Evolutionary conservation across 2,888 invertebrate species (phyloP), one percentile per base, ranked within the genome.

Genomic region (Agrotis clavis): DNA sequence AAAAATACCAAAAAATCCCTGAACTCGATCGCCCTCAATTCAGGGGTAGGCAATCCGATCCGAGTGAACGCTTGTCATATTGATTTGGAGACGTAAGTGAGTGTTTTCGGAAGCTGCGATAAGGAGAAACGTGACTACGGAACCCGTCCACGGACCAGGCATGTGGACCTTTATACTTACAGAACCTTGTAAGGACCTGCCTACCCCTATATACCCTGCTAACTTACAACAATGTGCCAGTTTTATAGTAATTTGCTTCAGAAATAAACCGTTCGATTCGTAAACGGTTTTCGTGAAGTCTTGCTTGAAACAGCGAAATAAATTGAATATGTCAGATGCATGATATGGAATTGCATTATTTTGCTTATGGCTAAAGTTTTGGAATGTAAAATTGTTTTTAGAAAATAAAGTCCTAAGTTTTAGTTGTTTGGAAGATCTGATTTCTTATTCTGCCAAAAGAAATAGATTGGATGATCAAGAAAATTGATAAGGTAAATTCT

Each of bases 71-170:
- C 91, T 92, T 90, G 91, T 92, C 91, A 93, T 94, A 94, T 95
- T 94, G 93, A 94, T 92, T 93, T 91, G 93, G 90, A 89, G 89
- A 87, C 86, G 87, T 86, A 90, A 93, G 92, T 93, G 94, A 93
- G 93, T 94, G 94, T 94, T 94, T 93, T 93, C 91, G 90, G 90
- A 91, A 91, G 90, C 88, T 89, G 87, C 90, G 94, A 94, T 95
- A 94, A 93, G 92, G 83, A 82, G 89, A 81, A 90, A 94, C 94
- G 95, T 95, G 94, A 91, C 94, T 91, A 77, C 80, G 83, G 88
- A 77, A 85, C 85, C 82, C 84, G 81, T 71, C 85, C 74, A 72
- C 92, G 90, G 93, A 92, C 94, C 92, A 91, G 84, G 84, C 67
- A 71, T 92, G 90, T 92, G 86, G 88, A 90, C 90, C 87, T 91